Conservation (phyloP, 2,888 invertebrate genomes). For the Poecilus cupreus region DNA sequence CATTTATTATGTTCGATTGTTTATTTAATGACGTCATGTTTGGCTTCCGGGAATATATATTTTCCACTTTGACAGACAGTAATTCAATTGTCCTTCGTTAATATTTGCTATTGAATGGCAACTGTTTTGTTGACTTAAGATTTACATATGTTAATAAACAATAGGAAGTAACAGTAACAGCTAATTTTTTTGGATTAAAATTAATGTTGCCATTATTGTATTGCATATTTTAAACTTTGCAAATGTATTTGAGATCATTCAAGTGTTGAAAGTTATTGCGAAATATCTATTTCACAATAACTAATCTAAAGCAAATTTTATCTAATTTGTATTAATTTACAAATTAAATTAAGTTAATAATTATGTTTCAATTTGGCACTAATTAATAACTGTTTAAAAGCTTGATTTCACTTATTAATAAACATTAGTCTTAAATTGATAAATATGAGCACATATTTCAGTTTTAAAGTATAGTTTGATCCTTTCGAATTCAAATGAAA, state of each 20-base stretch:
- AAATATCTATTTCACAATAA: neutral
- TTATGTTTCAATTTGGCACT: neutral
- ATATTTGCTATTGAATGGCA: slow-evolving; percentile 9
- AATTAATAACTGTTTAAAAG: neutral
- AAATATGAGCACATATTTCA: neutral
- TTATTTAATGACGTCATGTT: neutral
- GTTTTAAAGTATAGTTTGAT: neutral
- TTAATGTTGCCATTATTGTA: neutral
- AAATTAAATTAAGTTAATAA: neutral
- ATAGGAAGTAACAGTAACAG: neutral
- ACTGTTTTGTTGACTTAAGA: neutral
- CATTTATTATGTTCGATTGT: neutral
- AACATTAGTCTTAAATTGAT: neutral
- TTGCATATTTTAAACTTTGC: neutral
- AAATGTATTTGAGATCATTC: neutral
- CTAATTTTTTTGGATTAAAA: neutral
- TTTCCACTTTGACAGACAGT: neutral
- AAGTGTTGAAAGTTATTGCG: neutral
- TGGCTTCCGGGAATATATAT: neutral
- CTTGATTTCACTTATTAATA: neutral
- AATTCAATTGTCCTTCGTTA: slow-evolving; percentile 29
- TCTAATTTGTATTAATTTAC: neutral
- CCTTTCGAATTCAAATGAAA: neutral
- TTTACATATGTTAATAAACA: slow-evolving; percentile 38
- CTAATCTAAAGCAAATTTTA: neutral